Percentiles rank a stretch among this genome's conserved stretches.
Evolutionary conservation across 2,888 invertebrate species (phyloP).

Genomic region (Incurvaria masculella): DNA sequence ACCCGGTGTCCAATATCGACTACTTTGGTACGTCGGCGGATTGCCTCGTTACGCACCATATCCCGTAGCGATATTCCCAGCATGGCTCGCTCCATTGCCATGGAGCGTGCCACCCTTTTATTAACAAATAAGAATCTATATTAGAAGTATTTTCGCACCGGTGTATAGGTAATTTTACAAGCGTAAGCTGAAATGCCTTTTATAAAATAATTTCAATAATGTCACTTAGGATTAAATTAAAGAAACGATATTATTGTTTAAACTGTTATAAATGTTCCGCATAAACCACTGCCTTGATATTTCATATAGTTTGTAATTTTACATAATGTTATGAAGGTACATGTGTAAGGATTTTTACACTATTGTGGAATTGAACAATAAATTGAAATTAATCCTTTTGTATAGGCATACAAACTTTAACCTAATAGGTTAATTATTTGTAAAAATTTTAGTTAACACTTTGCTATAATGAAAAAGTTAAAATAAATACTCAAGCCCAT

Average conservation of each 20-base stretch:
- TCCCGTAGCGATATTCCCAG: too few species aligned
- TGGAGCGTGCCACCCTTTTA: too few species aligned
- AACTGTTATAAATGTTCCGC: conserved; percentile 31
- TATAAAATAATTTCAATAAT: neutral
- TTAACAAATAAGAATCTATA: neutral
- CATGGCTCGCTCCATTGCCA: too few species aligned
- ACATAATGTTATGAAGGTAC: neutral
- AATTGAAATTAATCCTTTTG: too few species aligned
- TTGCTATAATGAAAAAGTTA: too few species aligned
- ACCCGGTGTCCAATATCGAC: too few species aligned
- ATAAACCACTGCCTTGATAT: conserved; percentile 45
- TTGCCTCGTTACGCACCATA: too few species aligned
- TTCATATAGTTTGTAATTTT: conserved; percentile 11
- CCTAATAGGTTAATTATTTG: too few species aligned
- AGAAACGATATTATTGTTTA: conserved; percentile 25
- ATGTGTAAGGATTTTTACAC: neutral
- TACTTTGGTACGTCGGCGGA: too few species aligned
- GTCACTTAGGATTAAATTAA: conserved; percentile 16
- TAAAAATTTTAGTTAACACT: too few species aligned
- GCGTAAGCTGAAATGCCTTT: neutral
- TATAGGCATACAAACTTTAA: too few species aligned
- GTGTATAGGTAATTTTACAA: neutral
- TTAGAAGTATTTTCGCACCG: neutral
- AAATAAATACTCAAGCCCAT: too few species aligned
- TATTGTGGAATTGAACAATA: neutral